Percentiles rank a stretch among this genome's conserved stretches.
phyloP scores from a whole-genome alignment of 2,797 vertebrate species.

The Heliangelus exortis region DNA sequence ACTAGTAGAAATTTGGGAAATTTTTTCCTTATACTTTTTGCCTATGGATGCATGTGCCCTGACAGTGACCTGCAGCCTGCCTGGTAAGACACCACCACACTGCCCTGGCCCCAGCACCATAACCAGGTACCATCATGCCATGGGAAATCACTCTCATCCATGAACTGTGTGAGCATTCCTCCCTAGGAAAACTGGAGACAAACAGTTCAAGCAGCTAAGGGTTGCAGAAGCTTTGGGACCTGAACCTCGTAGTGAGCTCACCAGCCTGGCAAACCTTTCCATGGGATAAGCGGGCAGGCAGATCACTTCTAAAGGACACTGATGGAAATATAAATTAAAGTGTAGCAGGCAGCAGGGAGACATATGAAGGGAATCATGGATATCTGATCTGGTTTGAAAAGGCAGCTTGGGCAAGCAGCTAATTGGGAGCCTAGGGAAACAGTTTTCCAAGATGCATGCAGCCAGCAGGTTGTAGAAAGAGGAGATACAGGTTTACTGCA shows the following conservation, averaged over 20 bases:
- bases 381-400: neutral
- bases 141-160: neutral
- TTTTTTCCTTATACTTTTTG: neutral
- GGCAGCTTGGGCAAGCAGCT: neutral
- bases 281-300: neutral
- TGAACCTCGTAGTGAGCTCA: neutral
- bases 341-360: neutral
- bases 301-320: neutral
- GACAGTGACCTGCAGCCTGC: neutral
- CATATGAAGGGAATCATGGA: neutral
- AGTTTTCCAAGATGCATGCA: neutral
- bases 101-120: too few relatives aligned
- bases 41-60: neutral
- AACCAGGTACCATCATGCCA: neutral
- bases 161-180: accelerated
- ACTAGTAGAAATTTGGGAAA: neutral
- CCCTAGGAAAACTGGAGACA: neutral
- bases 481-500: neutral
- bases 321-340: neutral
- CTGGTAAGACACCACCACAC: neutral
- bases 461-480: neutral
- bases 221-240: neutral
- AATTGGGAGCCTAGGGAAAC: slow-evolving; percentile 51
- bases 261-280: neutral
- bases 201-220: accelerated